Conservation (phyloP, 2,888 invertebrate species). For the Nomada ruficornis region DNA sequence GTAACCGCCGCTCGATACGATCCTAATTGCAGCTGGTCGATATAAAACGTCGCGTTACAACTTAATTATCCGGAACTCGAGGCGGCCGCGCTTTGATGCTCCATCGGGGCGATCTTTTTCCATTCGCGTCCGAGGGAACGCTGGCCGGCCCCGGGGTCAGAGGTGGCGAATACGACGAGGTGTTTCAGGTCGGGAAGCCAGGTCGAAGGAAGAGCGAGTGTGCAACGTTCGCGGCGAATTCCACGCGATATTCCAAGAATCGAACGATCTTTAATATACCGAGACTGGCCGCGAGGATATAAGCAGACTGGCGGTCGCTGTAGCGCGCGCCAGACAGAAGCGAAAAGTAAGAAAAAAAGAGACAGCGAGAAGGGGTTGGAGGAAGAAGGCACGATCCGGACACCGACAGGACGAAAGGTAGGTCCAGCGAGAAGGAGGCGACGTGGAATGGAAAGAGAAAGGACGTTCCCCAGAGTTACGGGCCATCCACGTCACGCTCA, state of each 20-base stretch:
- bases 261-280: conserved; percentile 76
- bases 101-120: conserved; percentile 10
- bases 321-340: conserved; percentile 42
- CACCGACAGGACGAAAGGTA: not conserved
- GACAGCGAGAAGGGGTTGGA: conserved; percentile 5
- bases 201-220: conserved; percentile 58
- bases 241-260: conserved; percentile 72
- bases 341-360: not conserved
- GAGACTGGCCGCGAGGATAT: conserved; percentile 35
- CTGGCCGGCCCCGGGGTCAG: conserved; percentile 31
- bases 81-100: conserved; percentile 19
- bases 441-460: conserved; percentile 21
- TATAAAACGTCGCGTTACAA: conserved; percentile 33
- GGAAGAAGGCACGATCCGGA: not conserved
- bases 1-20: no score
- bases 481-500: conserved; percentile 82
- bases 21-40: conserved; percentile 24
- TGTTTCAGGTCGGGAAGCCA: conserved; percentile 54
- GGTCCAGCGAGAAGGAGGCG: conserved; percentile 22
- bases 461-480: conserved; percentile 78
- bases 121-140: conserved; percentile 1
- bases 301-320: conserved; percentile 40
- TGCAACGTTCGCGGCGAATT: conserved; percentile 63
- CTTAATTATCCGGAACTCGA: conserved; percentile 30
- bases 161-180: conserved; percentile 52